Percentiles rank a stretch among this genome's conserved stretches.
Conservation (phyloP, 1,140 invertebrate genomes). For the Drosophila guanche region DNA sequence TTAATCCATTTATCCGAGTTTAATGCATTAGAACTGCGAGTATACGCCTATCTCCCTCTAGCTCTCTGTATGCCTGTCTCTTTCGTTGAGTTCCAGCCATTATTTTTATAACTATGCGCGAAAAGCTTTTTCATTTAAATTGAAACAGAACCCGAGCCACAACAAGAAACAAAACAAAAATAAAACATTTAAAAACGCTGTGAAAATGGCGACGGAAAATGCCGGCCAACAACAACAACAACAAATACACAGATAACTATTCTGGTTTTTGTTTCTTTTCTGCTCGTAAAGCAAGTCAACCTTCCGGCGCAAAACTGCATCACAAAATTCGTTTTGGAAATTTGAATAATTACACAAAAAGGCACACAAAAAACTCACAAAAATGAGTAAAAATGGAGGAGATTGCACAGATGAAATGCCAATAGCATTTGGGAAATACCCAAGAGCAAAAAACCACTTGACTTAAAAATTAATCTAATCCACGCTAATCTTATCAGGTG, state of each 20-base stretch:
- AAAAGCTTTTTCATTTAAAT: constrained; percentile 81
- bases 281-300: constrained; percentile 77
- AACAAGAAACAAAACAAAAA: constrained; percentile 28
- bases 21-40: constrained; percentile 44
- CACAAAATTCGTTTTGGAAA: constrained; percentile 53
- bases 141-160: constrained; percentile 43
- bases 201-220: constrained; percentile 72
- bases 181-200: constrained; percentile 56
- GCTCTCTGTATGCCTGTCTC: not conserved
- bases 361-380: constrained; percentile 43
- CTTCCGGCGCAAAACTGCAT: constrained; percentile 54
- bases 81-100: constrained; percentile 40
- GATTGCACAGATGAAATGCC: constrained; percentile 44
- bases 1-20: constrained; percentile 40
- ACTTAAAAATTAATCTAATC: constrained; percentile 15
- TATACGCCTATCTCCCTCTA: constrained; percentile 6
- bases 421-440: constrained; percentile 22
- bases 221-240: constrained; percentile 52
- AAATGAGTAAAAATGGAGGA: constrained; percentile 6
- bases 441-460: not conserved
- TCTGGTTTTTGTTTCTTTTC: constrained; percentile 41
- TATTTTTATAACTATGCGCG: constrained; percentile 78
- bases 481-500: constrained; percentile 4
- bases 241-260: constrained; percentile 59
- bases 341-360: constrained; percentile 76